Base-by-base conservation (phyloP, 2,888 invertebrate genomes). In the Eupithecia dodoneata region DNA sequence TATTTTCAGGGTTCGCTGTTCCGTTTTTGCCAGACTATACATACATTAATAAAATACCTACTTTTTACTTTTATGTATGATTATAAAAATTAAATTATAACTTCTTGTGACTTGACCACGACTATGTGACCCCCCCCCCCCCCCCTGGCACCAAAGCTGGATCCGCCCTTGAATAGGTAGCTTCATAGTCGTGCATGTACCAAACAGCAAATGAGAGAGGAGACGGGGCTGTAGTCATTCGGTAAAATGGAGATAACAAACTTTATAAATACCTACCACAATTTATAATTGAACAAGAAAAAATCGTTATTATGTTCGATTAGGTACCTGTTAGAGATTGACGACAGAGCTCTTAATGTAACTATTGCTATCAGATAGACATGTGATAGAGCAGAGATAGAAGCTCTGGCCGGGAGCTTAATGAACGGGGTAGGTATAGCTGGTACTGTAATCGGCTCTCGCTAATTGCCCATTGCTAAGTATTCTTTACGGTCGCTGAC, bases 381-480 rank as follows among this genome's bases (percentile, higher is more conserved):
- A 63, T 63, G 12, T 63, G 10, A 30, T 30, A 69, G 44, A 10
- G 2, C 45, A 74, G 70, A 63, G 52, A 69, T 74, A 45, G 63
- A 45, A 67, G 18, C 55, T 42, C 69, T 75, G 44, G 30, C 72
- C 69, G 67, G 72, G 78, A 72, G 78, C 80, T 79, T 77, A 79
- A 76, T 79, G 76, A 72, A 78, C 75, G 73, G n/a, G 42, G 44
- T 74, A 65, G 12, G 12, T 74, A 66, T 71, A 63, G 74, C 72
- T 45, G 30, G 12, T 74, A 74, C 74, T 71, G n/a, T 80, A 79
- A 81, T 78, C 81, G 79, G 81, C 74, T 80, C 55, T 74, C 74
- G 69, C 71, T 82, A 80, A 81, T 81, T 82, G 80, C 73, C 75
- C 74, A 75, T 73, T 77, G 76, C 79, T 80, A 77, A 79, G 78